A percentile compares a stretch with the other conserved stretches of the same genome.
Evolutionary conservation across 1,140 invertebrate species (phyloP).

Genomic region (Drosophila nikananu): DNA sequence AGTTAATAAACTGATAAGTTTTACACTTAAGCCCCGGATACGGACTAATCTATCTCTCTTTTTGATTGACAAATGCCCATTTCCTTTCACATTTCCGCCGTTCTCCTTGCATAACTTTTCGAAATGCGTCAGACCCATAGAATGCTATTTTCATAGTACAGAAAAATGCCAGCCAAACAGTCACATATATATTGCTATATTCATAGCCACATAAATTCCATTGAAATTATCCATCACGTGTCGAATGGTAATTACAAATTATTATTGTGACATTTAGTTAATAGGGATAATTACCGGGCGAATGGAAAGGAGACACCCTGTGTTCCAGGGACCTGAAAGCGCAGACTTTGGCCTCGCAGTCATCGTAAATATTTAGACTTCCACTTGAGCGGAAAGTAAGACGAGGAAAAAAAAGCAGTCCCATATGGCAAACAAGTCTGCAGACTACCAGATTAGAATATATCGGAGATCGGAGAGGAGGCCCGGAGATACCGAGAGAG

Average conservation of each 20-base stretch:
- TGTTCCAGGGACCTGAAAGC: slow-evolving; percentile 29
- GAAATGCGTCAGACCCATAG: slow-evolving; percentile 35
- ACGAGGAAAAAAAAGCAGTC: slow-evolving; percentile 36
- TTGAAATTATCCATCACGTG: slow-evolving; percentile 36
- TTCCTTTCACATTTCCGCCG: slow-evolving; percentile 23
- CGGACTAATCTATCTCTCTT: not conserved
- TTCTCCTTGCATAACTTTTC: slow-evolving; percentile 61
- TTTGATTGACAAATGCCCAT: slow-evolving; percentile 6
- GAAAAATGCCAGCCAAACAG: slow-evolving; percentile 22
- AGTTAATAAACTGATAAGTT: not conserved
- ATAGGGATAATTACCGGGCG: not conserved
- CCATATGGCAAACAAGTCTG: slow-evolving; percentile 58
- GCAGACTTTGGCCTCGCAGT: slow-evolving; percentile 3
- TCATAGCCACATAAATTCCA: slow-evolving; percentile 27
- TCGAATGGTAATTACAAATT: slow-evolving; percentile 16
- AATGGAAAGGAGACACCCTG: slow-evolving; percentile 16
- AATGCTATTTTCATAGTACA: slow-evolving; percentile 56
- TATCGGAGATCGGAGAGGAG: slow-evolving; percentile 41
- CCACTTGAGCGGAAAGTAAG: slow-evolving; percentile 17
- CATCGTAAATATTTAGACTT: slow-evolving; percentile 49
- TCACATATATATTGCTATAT: slow-evolving; percentile 27
- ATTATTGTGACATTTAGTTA: slow-evolving; percentile 34
- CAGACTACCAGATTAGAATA: slow-evolving; percentile 42
- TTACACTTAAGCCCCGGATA: not conserved
- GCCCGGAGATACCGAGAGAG: slow-evolving; percentile 5